These are phyloP conservation scores for Troides aeacus DNA, from an alignment of 2,888 invertebrate genomes.

Conservation along the genomic window DNA sequence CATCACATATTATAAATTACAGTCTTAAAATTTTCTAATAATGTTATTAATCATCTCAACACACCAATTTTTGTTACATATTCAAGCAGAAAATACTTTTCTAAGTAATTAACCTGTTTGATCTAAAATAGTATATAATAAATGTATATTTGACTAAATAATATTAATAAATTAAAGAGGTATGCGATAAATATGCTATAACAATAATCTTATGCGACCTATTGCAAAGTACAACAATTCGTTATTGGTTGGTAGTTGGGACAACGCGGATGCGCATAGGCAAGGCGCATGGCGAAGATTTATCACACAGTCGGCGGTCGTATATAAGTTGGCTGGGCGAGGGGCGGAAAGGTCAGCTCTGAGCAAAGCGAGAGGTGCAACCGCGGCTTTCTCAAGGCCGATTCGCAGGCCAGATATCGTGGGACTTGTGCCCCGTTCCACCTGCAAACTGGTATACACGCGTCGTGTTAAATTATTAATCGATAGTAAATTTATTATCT, in stretches of 20 bases:
- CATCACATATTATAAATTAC: too few species aligned
- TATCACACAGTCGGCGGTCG: constrained; percentile 57
- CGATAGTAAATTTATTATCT: constrained; percentile 20
- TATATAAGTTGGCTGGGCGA: constrained; percentile 62
- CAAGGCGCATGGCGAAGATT: constrained; percentile 60
- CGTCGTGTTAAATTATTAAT: constrained; percentile 19
- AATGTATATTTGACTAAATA: too few species aligned
- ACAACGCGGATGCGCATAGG: constrained; percentile 64
- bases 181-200: background rate
- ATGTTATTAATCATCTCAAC: too few species aligned
- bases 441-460: constrained; percentile 26
- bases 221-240: constrained; percentile 22
- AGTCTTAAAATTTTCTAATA: too few species aligned
- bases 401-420: constrained; percentile 61
- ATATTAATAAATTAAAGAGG: background rate
- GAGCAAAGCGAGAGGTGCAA: constrained; percentile 43
- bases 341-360: constrained; percentile 57
- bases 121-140: too few species aligned
- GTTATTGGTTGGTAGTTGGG: constrained; percentile 44
- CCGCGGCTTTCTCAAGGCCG: constrained; percentile 66
- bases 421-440: constrained; percentile 41
- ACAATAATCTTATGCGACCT: constrained; percentile 5
- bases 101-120: too few species aligned
- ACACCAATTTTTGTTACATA: too few species aligned
- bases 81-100: too few species aligned